Conservation (phyloP, 2,113 vertebrate genomes). For the Redunca redunca region DNA sequence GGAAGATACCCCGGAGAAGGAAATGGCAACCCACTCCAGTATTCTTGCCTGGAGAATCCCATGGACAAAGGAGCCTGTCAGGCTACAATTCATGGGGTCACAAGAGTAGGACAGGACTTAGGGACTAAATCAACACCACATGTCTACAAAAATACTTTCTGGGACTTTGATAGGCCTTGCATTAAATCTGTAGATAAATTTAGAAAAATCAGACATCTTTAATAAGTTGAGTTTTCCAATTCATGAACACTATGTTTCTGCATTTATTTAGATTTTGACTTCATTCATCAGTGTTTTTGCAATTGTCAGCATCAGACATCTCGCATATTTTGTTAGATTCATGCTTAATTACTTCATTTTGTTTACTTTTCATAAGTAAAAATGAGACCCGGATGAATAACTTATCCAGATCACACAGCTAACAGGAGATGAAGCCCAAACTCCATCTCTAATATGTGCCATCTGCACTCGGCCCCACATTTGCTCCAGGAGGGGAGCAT, state of each 20-base stretch:
- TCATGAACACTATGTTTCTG: neutral
- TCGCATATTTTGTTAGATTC: too few relatives aligned
- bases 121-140: neutral
- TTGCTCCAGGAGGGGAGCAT: too few relatives aligned
- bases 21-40: neutral
- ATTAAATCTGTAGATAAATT: too few relatives aligned
- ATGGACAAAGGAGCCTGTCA: accelerated
- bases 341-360: neutral
- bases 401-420: neutral
- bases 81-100: neutral
- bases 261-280: neutral
- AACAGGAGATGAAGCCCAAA: accelerated
- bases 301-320: neutral
- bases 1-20: neutral
- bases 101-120: neutral
- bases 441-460: neutral
- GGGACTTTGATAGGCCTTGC: neutral
- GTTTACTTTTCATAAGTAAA: neutral
- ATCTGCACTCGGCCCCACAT: accelerated
- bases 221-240: neutral
- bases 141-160: neutral
- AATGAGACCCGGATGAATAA: neutral
- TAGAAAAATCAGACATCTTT: neutral
- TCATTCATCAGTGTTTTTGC: neutral
- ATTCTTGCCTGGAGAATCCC: neutral